These are phyloP conservation scores for Poecilia wingei DNA, from an alignment of 2,797 vertebrate species.

Conservation along the genomic window DNA sequence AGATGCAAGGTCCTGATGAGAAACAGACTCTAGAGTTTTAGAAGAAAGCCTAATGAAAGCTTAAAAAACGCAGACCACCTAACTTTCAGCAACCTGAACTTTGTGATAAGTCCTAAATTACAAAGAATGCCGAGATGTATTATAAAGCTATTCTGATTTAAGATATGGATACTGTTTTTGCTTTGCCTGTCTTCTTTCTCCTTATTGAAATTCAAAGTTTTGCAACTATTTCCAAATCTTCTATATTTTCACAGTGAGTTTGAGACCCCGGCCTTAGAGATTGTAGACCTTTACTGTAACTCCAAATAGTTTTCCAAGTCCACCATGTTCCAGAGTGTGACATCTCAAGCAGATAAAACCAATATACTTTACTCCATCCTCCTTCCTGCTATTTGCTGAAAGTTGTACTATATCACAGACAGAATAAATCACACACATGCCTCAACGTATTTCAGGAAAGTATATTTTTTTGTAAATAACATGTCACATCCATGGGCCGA, in stretches of 20 bases:
- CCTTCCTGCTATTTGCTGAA: no score
- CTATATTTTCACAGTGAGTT: no score
- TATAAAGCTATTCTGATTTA: not conserved
- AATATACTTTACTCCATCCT: no score
- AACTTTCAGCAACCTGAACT: conserved; percentile 46
- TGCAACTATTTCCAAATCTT: not conserved
- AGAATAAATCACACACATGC: not conserved
- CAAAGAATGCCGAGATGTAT: conserved; percentile 44
- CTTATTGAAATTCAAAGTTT: not conserved
- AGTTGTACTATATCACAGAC: no score
- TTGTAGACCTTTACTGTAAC: no score
- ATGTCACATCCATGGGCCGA: not conserved
- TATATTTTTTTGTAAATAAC: not conserved
- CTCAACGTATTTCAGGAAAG: not conserved
- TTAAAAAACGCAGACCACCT: conserved; percentile 47
- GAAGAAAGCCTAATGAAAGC: conserved; percentile 61
- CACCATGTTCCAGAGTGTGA: no score
- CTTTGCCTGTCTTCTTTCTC: not conserved
- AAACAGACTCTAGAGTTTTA: conserved; percentile 67
- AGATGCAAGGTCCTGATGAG: conserved; percentile 79
- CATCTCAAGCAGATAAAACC: no score
- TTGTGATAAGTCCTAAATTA: conserved; percentile 49
- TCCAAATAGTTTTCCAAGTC: no score
- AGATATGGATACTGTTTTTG: not conserved
- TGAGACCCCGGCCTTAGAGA: no score